These are phyloP conservation scores for Radopholus similis DNA, from an alignment of 1,140 invertebrate genomes.

Conservation along the genomic window DNA sequence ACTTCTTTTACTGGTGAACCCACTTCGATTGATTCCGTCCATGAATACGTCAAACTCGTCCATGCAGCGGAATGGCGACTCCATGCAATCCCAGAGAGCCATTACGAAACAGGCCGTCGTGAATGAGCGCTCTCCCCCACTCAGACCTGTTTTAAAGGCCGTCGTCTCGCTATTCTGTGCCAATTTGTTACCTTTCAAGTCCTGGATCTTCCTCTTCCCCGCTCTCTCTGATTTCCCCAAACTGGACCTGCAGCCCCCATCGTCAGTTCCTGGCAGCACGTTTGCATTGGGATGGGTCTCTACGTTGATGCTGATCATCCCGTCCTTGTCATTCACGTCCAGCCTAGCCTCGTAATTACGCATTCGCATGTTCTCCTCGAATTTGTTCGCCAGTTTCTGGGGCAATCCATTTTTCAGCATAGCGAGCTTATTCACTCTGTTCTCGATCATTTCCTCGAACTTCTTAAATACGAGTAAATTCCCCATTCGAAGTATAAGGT, in stretches of 20 bases:
- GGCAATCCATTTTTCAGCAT: conserved; percentile 3
- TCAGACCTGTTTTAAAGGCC: conserved; percentile 65
- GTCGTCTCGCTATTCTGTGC: conserved; percentile 9
- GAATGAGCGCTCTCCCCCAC: conserved; percentile 90
- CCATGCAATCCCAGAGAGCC: conserved; percentile 82
- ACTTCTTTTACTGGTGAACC: background rate
- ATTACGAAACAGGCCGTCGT: conserved; percentile 88
- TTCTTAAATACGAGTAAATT: too few relatives aligned
- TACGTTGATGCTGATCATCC: conserved; percentile 30
- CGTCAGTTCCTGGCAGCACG: background rate
- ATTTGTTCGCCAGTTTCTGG: conserved; percentile 8
- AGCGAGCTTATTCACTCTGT: background rate
- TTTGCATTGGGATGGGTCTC: background rate
- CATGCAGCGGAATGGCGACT: conserved; percentile 86
- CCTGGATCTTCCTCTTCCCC: conserved; percentile 20
- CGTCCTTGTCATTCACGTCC: conserved; percentile 24
- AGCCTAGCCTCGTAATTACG: conserved; percentile 5
- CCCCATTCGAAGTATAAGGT: too few relatives aligned
- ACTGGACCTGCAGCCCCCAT: background rate
- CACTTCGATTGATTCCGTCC: conserved; percentile 63
- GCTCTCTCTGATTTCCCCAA: background rate
- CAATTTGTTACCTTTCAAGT: conserved; percentile 22
- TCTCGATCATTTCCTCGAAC: conserved; percentile 9
- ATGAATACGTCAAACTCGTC: conserved; percentile 99
- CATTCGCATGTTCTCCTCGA: conserved; percentile 19